Conservation (phyloP, 2,888 invertebrate species). For the Brenthis hecate region DNA sequence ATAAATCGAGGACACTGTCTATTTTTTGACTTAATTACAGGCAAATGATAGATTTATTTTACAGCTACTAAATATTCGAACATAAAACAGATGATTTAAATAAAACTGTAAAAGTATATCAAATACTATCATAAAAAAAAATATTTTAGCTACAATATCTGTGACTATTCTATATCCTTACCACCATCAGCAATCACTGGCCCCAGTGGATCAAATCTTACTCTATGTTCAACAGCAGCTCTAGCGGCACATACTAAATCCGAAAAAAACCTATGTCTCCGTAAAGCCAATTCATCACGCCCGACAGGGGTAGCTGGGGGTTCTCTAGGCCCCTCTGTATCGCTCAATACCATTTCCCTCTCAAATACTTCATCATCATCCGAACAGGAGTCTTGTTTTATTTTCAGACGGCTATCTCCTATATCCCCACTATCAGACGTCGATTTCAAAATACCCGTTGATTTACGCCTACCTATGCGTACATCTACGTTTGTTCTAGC, state of each 20-base stretch:
- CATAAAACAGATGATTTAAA: too few relatives aligned
- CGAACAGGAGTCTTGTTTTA: constrained; percentile 54
- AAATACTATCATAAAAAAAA: too few relatives aligned
- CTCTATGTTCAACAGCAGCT: constrained; percentile 88
- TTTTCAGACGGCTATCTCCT: constrained; percentile 53
- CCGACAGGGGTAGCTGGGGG: constrained; percentile 90
- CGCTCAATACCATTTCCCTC: constrained; percentile 61
- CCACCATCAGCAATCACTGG: constrained; percentile 84
- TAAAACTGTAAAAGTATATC: too few relatives aligned
- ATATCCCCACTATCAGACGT: constrained; percentile 66
- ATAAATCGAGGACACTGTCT: constrained; percentile 3
- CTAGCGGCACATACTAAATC: constrained; percentile 88
- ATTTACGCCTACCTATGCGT: constrained; percentile 67
- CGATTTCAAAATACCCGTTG: constrained; percentile 74
- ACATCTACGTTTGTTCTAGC: constrained; percentile 71
- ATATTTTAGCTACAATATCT: too few relatives aligned
- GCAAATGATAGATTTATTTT: background rate
- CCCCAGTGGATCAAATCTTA: constrained; percentile 88
- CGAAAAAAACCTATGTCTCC: constrained; percentile 89
- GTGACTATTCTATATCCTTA: constrained; percentile 52
- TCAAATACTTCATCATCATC: constrained; percentile 85
- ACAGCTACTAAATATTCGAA: background rate
- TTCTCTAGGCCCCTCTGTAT: constrained; percentile 81
- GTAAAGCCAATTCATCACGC: constrained; percentile 88
- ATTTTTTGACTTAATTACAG: background rate